phyloP scores from a whole-genome alignment of 1,140 invertebrate genomes.

The Panagrolaimus sp. region DNA sequence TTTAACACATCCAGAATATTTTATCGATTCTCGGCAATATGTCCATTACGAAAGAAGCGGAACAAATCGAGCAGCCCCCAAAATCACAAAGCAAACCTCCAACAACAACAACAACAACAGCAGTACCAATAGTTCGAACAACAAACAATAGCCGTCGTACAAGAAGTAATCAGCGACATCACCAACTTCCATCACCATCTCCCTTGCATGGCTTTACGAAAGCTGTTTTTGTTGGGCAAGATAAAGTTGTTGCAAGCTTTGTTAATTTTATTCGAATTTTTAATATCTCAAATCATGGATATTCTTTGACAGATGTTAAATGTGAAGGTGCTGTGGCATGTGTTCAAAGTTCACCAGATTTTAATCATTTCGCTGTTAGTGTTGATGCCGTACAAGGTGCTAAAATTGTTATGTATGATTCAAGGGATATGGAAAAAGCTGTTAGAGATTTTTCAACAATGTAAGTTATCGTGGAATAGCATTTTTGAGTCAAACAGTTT shows the following conservation, averaged over 20 bases:
- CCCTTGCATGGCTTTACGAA: constrained; percentile 1
- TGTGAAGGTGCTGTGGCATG: neutral
- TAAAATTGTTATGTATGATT: constrained; percentile 7
- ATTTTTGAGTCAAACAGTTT: too few relatives aligned
- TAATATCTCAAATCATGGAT: neutral
- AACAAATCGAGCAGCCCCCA: neutral
- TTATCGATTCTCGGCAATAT: constrained; percentile 30
- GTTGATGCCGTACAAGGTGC: constrained; percentile 6
- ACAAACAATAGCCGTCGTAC: constrained; percentile 16
- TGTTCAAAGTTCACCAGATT: neutral
- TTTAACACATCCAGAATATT: constrained; percentile 19
- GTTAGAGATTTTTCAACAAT: too few relatives aligned
- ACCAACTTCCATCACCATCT: neutral
- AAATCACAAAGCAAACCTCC: neutral
- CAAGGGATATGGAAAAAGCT: neutral
- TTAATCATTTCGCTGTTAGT: neutral
- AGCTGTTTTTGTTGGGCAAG: constrained; percentile 18
- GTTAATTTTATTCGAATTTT: constrained; percentile 14
- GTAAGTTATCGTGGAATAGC: too few relatives aligned
- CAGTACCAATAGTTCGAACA: neutral
- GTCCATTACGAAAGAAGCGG: constrained; percentile 29
- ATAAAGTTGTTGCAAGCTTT: constrained; percentile 13
- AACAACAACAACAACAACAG: constrained; percentile 1
- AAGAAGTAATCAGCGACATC: neutral
- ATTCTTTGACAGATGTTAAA: neutral